Evolutionary conservation across 2,888 invertebrate species (phyloP), one percentile per base, ranked within the genome.

Genomic region (Idaea dimidiata): DNA sequence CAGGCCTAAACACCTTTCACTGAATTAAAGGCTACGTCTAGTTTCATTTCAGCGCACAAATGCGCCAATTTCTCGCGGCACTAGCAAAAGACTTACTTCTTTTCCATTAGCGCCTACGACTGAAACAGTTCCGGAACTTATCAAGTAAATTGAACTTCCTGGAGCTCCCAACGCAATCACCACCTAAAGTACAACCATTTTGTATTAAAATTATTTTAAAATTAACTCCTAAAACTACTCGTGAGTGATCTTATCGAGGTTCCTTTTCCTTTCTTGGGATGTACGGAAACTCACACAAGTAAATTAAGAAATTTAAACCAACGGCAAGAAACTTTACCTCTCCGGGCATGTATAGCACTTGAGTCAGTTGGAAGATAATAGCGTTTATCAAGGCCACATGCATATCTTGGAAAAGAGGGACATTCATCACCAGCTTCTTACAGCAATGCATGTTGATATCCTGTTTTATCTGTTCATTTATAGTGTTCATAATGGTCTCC

Each of bases 81-180:
- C 16, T 54, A 16, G 54, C 16, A 6, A 54, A 16, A n/a, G 24
- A 62, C 59, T 31, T 61, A 81, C 94, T 84, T 95, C 95, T 79
- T 87, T 92, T 16, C 94, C 94, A 0, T 84, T 84, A 0, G 91
- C 84, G n/a, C 93, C 93, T 59, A 90, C 82, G 2, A 94, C 91
- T 1, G 93, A 92, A 0, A 95, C 94, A 0, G 94, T 94, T 10
- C 95, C 95, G 58, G 89, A 90, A 5, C 93, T 90, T 59, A 95
- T 86, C 73, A 95, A 93, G 72, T 92, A 94, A 89, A 95, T 93
- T 57, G 91, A 91, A 16, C 93, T 89, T 0, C 94, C 94, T 0
- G 84, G 80, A 6, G 87, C 82, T 0, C 93, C 93, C 10, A 90
- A 89, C 71, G 91, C 93, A 0, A 94, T 86, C 54, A 95, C 91